Base-by-base conservation (phyloP, 2,888 invertebrate species). In the Cephus rjabovi region DNA sequence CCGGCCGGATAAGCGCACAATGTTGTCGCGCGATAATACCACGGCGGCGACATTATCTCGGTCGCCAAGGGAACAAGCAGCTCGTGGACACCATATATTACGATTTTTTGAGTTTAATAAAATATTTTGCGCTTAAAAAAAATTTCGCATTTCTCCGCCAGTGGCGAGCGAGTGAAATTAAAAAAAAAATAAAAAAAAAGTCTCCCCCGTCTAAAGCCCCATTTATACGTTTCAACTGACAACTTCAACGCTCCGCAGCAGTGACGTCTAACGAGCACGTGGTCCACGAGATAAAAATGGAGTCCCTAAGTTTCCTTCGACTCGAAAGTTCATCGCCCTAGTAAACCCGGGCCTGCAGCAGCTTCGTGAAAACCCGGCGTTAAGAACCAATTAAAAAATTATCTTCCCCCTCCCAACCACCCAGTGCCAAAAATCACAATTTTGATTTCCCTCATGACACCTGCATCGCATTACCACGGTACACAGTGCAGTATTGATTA, bases 1-100 rank as follows among this genome's bases (percentile, higher is more conserved):
- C 88, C 84, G 79, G 77, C 77, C 83, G 82, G 83, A 84, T 85
- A 86, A 84, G 80, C 82, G 79, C 83, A 79, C 82, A 78, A 75
- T 75, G 79, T 74, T 77, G 75, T 37, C 75, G 79, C 74, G 80
- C 79, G 81, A 56, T 56, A 56, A 56, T 56, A 56, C 11, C 9
- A 69, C 23, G 69, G 30, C 35, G n/a, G n/a, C 40, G 73, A 30
- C 34, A 34, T 35, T 37, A 37, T 35, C 71, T 33, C 71, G 56
- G 76, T 74, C n/a, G 74, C 35, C 35, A 40, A 12, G 12, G 30
- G 1, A 56, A 56, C 56, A 9, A 23, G 56, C 15, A 56, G 23
- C 9, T 6, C 23, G 2, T 23, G 56, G 9, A 56, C 56, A 23
- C 56, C 56, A 9, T 56, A 56, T 2, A 23, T 0, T 23, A 23